Conservation (phyloP, 2,797 vertebrate genomes). For the Morus bassanus region DNA sequence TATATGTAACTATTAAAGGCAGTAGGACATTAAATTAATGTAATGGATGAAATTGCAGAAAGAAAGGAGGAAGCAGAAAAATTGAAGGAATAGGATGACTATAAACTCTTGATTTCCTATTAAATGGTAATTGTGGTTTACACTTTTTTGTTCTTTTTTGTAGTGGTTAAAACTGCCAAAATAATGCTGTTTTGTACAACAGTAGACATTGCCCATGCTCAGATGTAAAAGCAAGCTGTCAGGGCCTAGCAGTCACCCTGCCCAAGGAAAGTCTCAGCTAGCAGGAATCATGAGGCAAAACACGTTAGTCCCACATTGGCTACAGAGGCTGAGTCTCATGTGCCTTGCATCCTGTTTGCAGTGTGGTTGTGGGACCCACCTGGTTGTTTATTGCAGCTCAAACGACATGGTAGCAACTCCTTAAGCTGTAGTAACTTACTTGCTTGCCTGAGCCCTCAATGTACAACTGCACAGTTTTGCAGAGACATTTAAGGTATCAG, state of each 20-base stretch:
- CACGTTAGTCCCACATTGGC: fast-evolving
- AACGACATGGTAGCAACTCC: neutral
- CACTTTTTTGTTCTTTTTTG: neutral
- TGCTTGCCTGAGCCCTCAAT: neutral
- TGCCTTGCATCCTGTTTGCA: neutral
- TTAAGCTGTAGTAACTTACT: neutral
- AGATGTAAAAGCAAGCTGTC: neutral
- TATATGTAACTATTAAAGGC: neutral
- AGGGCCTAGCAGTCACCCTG: neutral
- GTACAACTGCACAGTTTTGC: neutral
- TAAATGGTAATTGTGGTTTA: neutral
- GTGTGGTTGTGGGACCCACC: fast-evolving
- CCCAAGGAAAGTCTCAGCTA: neutral
- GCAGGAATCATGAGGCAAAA: neutral
- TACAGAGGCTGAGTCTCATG: neutral
- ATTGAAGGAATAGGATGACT: neutral
- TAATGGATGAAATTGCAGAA: neutral
- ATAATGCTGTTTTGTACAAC: neutral
- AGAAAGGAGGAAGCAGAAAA: neutral
- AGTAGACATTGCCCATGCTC: neutral
- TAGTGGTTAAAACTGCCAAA: neutral
- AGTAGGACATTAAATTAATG: neutral
- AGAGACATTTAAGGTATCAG: neutral
- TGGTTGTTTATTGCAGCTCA: neutral
- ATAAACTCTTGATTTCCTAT: neutral